Evolutionary conservation across 2,888 invertebrate genomes (phyloP), one percentile per base, ranked within the genome.

Genomic region (Rhimphoctona megacephalus): DNA sequence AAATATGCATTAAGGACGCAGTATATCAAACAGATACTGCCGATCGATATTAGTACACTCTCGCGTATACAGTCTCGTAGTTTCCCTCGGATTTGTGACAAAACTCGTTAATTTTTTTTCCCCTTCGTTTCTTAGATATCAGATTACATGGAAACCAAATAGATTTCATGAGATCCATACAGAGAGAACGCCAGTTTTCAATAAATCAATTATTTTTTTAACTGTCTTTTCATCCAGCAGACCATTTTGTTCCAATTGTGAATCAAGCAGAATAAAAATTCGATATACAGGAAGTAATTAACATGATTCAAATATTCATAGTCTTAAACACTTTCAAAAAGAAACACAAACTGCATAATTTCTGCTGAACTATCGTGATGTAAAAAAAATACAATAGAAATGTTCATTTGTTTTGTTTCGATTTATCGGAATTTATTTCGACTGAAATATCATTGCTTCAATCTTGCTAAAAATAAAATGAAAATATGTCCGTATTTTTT

Each of bases 1-100:
- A 73, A 81, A 73, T 81, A 73, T 81, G 39, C 64, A 81, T 81
- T 66, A 81, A 73, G 81, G 81, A 70, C 57, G 69, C 43, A 57
- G 43, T 79, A 79, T 57, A 70, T 70, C 54, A 78, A 70, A 46
- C 49, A 52, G 80, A 80, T 80, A 72, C 80, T 64, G 64, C 49
- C 39, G 30, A 72, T 72, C 64, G 80, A 80, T 80, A 72, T 19
- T 33, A 6, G 9, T 33, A 61, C 57, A 39, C 25, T 19, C 57
- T 70, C 70, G 30, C 30, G 54, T 57, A 46, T 39, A 52, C 61
- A 66, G n/a, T 57, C 54, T 73, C 36, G 14, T 22, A 22, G 57
- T 74, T 57, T 64, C 61, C 39, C 36, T 76, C 46, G 30, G 61
- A 61, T 46, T 30, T 76, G 54, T 54, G 78, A 78, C 25, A 39